phyloP scores from a whole-genome alignment of 2,797 vertebrate species.

The Harpagifer antarcticus region DNA sequence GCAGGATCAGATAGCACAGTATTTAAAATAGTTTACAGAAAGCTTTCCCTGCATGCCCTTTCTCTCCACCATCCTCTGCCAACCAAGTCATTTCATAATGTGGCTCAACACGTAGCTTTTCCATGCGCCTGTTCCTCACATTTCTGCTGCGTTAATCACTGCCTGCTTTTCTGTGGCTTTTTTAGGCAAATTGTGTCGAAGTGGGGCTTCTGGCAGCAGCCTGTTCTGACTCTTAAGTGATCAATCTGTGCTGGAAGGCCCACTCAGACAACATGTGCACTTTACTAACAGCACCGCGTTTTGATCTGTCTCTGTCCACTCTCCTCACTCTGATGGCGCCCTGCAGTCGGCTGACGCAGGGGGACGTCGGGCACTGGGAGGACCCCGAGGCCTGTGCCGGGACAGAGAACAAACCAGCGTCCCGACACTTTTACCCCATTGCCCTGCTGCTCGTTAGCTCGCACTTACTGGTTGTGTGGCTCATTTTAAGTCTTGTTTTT shows the following conservation, averaged over 20 bases:
- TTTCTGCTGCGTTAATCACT: constrained; percentile 23
- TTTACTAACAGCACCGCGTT: constrained; percentile 74
- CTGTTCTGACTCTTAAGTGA: background rate
- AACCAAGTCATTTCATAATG: constrained; percentile 9
- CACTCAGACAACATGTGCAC: constrained; percentile 37
- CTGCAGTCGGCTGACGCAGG: constrained; percentile 95
- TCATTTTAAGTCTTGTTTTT: constrained; percentile 99
- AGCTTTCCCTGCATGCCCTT: constrained; percentile 35
- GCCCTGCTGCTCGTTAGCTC: constrained; percentile 99
- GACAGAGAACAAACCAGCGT: constrained; percentile 97
- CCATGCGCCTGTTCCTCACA: constrained; percentile 19
- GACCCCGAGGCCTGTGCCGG: constrained; percentile 95
- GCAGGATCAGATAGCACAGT: constrained; percentile 15
- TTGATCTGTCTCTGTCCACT: constrained; percentile 73
- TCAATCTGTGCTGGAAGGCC: constrained; percentile 25
- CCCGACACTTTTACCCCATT: constrained; percentile 99
- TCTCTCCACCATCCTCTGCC: constrained; percentile 22
- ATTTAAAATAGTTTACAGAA: background rate
- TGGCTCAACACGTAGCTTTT: constrained; percentile 6
- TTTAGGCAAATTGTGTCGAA: constrained; percentile 35
- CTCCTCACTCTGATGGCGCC: constrained; percentile 54
- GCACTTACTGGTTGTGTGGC: constrained; percentile 99
- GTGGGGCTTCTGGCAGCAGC: constrained; percentile 40
- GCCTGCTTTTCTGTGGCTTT: constrained; percentile 48
- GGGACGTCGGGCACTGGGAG: constrained; percentile 93